A percentile compares a stretch with the other conserved stretches of the same genome.
Conservation (phyloP, 2,113 vertebrate genomes). For the Mungos mungo region DNA sequence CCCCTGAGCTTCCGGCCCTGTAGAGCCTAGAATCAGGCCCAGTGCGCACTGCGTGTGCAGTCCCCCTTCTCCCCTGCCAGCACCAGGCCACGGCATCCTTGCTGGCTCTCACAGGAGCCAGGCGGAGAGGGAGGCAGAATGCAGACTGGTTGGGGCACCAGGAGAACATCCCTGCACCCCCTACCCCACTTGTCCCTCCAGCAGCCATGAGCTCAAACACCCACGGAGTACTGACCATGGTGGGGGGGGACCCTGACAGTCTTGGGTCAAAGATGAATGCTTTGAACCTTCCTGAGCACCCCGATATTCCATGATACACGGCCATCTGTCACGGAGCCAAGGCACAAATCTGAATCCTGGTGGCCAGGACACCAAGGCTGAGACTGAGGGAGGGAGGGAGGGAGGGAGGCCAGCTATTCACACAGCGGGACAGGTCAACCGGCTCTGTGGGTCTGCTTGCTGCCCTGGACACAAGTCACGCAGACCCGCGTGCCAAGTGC, state of each 20-base stretch:
- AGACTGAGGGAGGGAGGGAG: neutral
- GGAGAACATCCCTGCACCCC: neutral
- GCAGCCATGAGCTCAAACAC: neutral
- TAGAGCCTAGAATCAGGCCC: neutral
- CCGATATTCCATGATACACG: neutral
- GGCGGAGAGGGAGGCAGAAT: neutral
- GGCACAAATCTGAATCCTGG: neutral
- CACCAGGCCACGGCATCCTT: fast-evolving
- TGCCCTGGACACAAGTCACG: fast-evolving
- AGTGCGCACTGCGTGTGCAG: neutral
- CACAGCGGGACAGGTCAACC: neutral
- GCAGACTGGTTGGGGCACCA: neutral
- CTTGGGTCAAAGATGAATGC: neutral
- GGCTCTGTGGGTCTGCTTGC: neutral
- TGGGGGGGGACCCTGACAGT: too few species aligned
- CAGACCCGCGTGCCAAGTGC: too few species aligned
- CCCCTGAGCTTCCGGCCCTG: neutral
- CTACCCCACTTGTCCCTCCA: neutral
- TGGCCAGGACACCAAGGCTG: neutral
- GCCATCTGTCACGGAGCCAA: neutral
- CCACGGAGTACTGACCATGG: fast-evolving
- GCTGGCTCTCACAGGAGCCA: neutral
- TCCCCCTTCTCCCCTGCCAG: neutral
- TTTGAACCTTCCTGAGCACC: neutral
- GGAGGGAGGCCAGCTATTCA: fast-evolving